Conservation (phyloP, 2,113 vertebrate species). For the Raja brachyura region DNA sequence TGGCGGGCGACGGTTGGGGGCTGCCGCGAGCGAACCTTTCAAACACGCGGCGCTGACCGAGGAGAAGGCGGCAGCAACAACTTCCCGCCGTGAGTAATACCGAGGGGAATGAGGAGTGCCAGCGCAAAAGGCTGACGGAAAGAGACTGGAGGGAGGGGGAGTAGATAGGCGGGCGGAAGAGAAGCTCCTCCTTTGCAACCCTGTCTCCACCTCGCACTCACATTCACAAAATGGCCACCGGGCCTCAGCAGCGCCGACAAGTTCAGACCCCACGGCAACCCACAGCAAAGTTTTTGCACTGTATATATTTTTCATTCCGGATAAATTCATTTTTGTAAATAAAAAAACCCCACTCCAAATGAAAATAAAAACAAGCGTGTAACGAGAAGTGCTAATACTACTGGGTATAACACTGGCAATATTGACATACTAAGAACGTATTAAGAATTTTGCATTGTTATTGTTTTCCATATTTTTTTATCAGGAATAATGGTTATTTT, state of each 20-base stretch:
- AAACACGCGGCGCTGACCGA: not conserved
- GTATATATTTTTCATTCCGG: too few species aligned
- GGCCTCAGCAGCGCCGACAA: not conserved
- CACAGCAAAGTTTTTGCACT: not conserved
- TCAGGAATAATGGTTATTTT: too few species aligned
- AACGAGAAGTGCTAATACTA: too few species aligned
- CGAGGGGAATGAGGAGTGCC: not conserved
- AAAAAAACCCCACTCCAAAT: too few species aligned
- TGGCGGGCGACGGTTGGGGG: not conserved
- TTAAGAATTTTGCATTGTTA: too few species aligned
- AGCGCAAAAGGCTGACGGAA: not conserved
- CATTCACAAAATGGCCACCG: constrained; percentile 21
- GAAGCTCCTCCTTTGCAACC: not conserved
- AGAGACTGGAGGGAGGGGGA: not conserved
- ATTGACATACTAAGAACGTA: too few species aligned
- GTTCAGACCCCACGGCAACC: not conserved
- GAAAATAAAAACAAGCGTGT: too few species aligned
- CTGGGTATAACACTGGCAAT: too few species aligned
- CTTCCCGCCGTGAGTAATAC: constrained; percentile 29
- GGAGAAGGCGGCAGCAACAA: not conserved
- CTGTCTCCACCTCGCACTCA: not conserved
- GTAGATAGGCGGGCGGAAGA: not conserved
- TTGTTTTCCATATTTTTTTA: too few species aligned
- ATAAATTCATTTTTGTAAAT: too few species aligned
- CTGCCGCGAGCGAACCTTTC: not conserved